Conservation (phyloP, 2,888 invertebrate species). For the Deroplatys truncata region DNA sequence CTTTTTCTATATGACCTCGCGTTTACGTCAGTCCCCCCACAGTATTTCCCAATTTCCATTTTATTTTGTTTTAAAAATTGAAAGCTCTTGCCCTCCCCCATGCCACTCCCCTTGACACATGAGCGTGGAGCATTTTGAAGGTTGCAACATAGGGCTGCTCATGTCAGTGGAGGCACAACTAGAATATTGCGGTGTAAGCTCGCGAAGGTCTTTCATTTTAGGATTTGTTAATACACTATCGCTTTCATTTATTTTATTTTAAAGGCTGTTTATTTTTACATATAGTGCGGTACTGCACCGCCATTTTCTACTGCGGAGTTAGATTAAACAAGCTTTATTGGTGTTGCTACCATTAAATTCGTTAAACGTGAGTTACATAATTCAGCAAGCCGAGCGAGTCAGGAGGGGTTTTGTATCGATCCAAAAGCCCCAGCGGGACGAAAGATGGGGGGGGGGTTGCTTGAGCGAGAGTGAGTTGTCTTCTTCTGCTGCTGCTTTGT, state of each 20-base stretch:
- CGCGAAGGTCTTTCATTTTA: neutral
- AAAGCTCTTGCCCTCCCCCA: too few relatives aligned
- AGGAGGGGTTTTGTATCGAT: conserved; percentile 25
- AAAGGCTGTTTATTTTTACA: neutral
- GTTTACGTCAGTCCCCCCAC: too few relatives aligned
- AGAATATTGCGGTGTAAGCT: too few relatives aligned
- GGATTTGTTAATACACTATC: neutral
- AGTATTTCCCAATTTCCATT: too few relatives aligned
- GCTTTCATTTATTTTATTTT: neutral
- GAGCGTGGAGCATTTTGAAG: too few relatives aligned
- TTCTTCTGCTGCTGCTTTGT: neutral
- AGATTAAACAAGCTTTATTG: conserved; percentile 30
- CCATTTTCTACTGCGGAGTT: conserved; percentile 10
- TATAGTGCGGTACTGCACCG: neutral
- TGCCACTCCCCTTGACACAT: too few relatives aligned
- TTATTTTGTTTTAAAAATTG: too few relatives aligned
- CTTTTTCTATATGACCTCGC: too few relatives aligned
- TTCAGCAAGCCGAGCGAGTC: conserved; percentile 22
- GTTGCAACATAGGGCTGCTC: too few relatives aligned
- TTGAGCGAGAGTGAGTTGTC: neutral
- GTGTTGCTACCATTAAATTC: conserved; percentile 31
- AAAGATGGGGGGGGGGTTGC: neutral
- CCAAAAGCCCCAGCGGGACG: neutral
- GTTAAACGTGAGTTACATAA: conserved; percentile 31
- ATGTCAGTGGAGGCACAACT: too few relatives aligned